phyloP scores from a whole-genome alignment of 2,797 vertebrate genomes.

The Phataginus tetradactyla region DNA sequence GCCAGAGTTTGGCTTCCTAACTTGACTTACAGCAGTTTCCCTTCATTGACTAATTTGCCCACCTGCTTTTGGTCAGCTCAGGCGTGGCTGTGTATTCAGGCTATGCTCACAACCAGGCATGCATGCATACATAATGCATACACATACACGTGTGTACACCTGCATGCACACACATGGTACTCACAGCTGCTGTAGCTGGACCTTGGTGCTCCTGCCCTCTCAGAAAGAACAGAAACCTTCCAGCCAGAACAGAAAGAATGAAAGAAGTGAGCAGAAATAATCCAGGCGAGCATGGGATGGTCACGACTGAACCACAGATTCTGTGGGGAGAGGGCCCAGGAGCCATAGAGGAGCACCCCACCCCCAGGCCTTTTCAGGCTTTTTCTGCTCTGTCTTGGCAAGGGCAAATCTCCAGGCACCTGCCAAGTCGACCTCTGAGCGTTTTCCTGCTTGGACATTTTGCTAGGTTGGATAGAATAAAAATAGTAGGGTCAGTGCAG shows the following conservation, averaged over 20 bases:
- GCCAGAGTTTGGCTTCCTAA: background rate
- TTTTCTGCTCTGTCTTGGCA: background rate
- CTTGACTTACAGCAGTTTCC: background rate
- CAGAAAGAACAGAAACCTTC: background rate
- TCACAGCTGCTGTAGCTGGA: background rate
- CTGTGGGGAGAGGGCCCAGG: background rate
- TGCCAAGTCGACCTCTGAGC: background rate
- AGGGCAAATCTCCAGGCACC: background rate
- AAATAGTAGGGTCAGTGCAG: background rate
- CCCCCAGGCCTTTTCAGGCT: background rate
- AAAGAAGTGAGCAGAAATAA: background rate
- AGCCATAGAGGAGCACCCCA: background rate
- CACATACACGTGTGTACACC: too few relatives aligned
- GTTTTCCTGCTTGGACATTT: background rate
- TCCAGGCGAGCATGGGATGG: background rate
- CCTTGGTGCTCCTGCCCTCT: background rate
- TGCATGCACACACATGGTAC: background rate
- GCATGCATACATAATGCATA: fast-evolving
- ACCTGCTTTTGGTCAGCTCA: background rate
- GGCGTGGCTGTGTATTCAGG: background rate
- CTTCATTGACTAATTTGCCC: background rate
- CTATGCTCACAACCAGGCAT: background rate
- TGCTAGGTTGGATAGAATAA: background rate
- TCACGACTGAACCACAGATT: background rate
- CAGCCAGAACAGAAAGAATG: background rate